Conservation (phyloP, 2,113 vertebrate genomes). For the Colius striatus region DNA sequence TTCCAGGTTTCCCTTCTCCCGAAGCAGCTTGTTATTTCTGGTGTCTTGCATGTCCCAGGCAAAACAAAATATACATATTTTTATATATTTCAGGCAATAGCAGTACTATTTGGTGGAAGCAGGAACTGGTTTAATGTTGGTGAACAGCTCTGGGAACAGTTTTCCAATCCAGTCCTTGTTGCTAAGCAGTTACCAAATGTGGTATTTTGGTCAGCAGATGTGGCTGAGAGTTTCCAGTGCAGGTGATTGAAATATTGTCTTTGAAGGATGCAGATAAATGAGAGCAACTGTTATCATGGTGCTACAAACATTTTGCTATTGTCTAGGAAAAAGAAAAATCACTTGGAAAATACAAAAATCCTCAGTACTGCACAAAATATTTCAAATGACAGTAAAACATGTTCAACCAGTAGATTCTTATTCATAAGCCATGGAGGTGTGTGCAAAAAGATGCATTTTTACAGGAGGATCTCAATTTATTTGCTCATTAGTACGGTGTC, state of each 20-base stretch:
- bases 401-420: too few relatives aligned
- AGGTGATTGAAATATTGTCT: not conserved
- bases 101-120: not conserved
- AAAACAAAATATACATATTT: not conserved
- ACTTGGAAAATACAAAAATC: constrained; percentile 3
- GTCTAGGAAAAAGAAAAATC: not conserved
- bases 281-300: not conserved
- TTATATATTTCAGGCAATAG: not conserved
- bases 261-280: constrained; percentile 26
- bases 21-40: constrained; percentile 32
- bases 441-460: not conserved
- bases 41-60: not conserved
- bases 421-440: not conserved
- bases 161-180: not conserved
- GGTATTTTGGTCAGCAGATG: not conserved
- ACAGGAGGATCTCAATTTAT: not conserved
- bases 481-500: not conserved
- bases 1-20: constrained; percentile 17
- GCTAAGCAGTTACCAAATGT: not conserved
- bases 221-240: not conserved
- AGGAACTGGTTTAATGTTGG: constrained; percentile 1
- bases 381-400: not conserved
- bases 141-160: not conserved
- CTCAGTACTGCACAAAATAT: not conserved
- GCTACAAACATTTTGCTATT: not conserved